Base-by-base conservation (phyloP, 2,888 invertebrate genomes). In the Agapetus fuscipes region DNA sequence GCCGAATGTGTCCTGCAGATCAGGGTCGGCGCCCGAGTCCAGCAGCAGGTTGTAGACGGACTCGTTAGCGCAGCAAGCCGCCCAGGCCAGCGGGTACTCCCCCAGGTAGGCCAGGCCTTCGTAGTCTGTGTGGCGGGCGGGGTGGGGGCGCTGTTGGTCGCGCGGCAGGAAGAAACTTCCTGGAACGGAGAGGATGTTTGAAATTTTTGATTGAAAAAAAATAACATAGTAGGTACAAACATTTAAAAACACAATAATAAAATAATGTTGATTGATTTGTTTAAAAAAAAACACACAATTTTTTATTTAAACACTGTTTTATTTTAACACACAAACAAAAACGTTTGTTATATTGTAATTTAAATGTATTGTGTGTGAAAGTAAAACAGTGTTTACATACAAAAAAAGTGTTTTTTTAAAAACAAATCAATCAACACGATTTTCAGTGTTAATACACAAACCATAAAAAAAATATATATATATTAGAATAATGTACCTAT, bases 71-170 rank as follows among this genome's bases (percentile, higher is more conserved):
- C 93, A 89, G 60, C 96, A 96, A 0, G 96, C 96, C 0, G 96
- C 90, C 90, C 97, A 98, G 0, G 96, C 88, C 36, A 98, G 64
- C 0, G 97, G 96, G 58, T 90, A 96, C 60, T 98, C 97, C 0
- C 98, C 98, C 46, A 96, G 76, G 60, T 98, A 98, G 0, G 96
- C 95, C 51, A 95, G 72, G 2, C 96, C 97, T 66, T 95, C 91
- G 64, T 95, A 97, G 58, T 95, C 93, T 0, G 94, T 93, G 52
- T 78, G 78, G 50, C 83, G 80, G 0, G 79, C 75, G 1, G 88
- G 86, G 38, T 78, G 77, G 5, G 77, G 72, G 37, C 76, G 67
- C 58, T 95, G 96, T 60, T 94, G 95, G 59, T 97, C 97, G 11
- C 89, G 78, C 0, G 97, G 97, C 16, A 94, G 67, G 60, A 97